These are phyloP conservation scores for Tapirus indicus DNA, from an alignment of 2,797 vertebrate genomes.

Conservation along the genomic window DNA sequence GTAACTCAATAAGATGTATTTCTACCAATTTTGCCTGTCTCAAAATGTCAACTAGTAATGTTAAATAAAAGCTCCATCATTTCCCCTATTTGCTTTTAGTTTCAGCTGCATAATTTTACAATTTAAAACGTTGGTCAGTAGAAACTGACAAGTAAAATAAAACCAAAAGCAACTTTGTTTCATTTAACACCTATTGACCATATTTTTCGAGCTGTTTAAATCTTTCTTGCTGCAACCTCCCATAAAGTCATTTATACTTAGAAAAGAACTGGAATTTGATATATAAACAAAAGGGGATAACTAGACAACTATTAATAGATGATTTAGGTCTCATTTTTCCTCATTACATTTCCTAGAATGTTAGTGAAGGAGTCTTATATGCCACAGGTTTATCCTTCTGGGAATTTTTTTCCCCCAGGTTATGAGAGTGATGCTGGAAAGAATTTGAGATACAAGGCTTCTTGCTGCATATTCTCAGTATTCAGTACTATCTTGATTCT, in stretches of 20 bases:
- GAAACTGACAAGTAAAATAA: constrained; percentile 71
- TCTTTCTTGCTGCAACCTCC: constrained; percentile 12
- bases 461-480: neutral
- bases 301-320: constrained; percentile 40
- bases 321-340: neutral
- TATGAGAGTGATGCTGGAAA: neutral
- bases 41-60: neutral
- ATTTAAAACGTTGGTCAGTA: constrained; percentile 80
- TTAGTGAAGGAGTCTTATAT: constrained; percentile 8
- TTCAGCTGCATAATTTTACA: constrained; percentile 67
- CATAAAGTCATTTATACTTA: neutral
- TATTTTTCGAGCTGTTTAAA: neutral
- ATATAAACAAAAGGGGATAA: constrained; percentile 37
- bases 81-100: constrained; percentile 67
- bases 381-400: neutral
- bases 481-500: neutral
- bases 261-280: neutral
- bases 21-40: neutral
- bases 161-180: constrained; percentile 72
- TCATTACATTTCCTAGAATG: neutral
- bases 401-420: neutral
- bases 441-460: constrained; percentile 39
- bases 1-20: neutral
- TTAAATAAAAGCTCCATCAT: neutral
- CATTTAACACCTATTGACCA: constrained; percentile 67